Percentiles rank a stretch among this genome's conserved stretches.
Conservation (phyloP, 2,797 vertebrate species). For the Neosilurus mollespiculum region DNA sequence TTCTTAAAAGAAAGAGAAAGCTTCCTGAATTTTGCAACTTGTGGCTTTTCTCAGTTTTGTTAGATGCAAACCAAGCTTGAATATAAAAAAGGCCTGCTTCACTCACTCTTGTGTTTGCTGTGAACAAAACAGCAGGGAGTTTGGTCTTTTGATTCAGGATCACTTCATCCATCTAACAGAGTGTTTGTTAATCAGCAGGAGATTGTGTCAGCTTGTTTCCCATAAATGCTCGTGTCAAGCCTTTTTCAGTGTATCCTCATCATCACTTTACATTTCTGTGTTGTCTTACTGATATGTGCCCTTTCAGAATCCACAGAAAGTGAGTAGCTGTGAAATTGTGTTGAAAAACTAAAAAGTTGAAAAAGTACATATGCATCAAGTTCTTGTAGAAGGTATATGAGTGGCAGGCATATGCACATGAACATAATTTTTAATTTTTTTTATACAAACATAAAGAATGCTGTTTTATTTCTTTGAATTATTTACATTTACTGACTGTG, state of each 20-base stretch:
- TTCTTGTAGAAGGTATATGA: neutral
- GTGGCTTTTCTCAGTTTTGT: conserved; percentile 35
- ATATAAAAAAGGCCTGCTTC: conserved; percentile 1
- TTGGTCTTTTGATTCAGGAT: conserved; percentile 38
- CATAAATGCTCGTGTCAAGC: conserved; percentile 9
- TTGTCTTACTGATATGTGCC: conserved; percentile 13
- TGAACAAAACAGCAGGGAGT: conserved; percentile 45
- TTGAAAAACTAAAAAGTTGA: neutral
- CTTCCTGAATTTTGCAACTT: conserved; percentile 47
- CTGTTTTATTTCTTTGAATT: too few relatives aligned
- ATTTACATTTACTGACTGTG: neutral
- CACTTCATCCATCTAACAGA: conserved; percentile 45
- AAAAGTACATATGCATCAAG: too few relatives aligned
- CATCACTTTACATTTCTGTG: neutral
- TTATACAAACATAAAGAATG: neutral
- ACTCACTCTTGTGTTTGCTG: conserved; percentile 10
- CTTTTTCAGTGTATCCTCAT: conserved; percentile 9
- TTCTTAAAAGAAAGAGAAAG: conserved; percentile 33
- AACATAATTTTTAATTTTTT: neutral
- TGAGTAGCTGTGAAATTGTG: neutral
- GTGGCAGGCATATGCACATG: neutral
- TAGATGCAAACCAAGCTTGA: conserved; percentile 40
- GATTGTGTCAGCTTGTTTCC: conserved; percentile 27
- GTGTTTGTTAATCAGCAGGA: conserved; percentile 48
- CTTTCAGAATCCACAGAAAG: neutral